Base-by-base conservation (phyloP, 92 coral and sea anemone species). In the Zoanthus gigantus region DNA sequence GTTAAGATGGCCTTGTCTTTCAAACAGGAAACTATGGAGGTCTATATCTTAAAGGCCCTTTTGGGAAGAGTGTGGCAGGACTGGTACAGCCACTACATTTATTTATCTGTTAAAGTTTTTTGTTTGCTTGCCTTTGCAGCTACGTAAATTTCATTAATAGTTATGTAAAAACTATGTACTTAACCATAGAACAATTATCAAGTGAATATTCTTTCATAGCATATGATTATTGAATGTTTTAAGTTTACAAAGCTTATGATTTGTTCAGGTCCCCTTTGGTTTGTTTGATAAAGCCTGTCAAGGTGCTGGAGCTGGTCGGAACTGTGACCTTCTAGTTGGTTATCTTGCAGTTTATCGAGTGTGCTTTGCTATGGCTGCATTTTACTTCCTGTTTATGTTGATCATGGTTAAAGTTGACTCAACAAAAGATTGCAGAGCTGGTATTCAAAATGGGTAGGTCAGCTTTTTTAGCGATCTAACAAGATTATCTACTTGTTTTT, bases 311-410 rank as follows among this genome's bases (percentile, higher is more conserved):
- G 89, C 92, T 14, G 98, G 89, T 1, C 58, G 31, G 17, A 95
- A 94, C 30, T 97, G 99, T 83, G 93, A 94, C 4, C 57, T 89
- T 18, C 77, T 97, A 42, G 92, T 90, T 46, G 99, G 99, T 4
- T 79, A 97, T 90, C 90, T 97, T 78, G 95, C 98, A 12, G 99
- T 97, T 68, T 97, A 97, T 77, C 89, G 98, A 53, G 91, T 97
- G 42, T 97, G 98, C 74, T 94, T 97, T 90, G 99, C 97, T 44
- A 89, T 97, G 98, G 98, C 98, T 0, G 93, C 94, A 7, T 97
- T 97, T 90, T 88, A 83, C 92, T 92, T 92, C 79, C 90, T 97
- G 45, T 92, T 97, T 78, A 91, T 94, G 98, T 54, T 97, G 65
- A 76, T 97, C 37, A 97, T 94, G 68, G 75, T 97, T 58, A 95